phyloP scores from a whole-genome alignment of 2,113 vertebrate species.

The Poeciliopsis prolifica region DNA sequence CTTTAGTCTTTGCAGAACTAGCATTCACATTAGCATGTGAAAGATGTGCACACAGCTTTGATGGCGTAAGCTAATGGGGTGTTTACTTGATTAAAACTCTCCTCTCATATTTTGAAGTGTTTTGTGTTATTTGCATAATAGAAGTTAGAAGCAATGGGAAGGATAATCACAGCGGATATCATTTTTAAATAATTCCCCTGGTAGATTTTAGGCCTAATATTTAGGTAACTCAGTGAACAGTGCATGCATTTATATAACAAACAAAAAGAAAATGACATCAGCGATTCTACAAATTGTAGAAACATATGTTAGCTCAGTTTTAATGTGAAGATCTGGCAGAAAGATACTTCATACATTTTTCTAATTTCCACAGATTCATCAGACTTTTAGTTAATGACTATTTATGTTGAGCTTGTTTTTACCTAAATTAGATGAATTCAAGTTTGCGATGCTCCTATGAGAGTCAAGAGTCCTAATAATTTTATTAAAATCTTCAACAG shows the following conservation, averaged over 20 bases:
- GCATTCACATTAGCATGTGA: slow-evolving; percentile 5
- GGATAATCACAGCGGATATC: too few species aligned
- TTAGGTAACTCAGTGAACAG: not conserved
- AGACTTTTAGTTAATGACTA: not conserved
- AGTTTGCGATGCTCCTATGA: not conserved
- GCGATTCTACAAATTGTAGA: too few species aligned
- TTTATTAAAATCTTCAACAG: not conserved
- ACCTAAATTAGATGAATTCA: not conserved
- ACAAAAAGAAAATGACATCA: too few species aligned
- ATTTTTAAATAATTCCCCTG: not conserved
- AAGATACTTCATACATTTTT: not conserved
- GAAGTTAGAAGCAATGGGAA: not conserved
- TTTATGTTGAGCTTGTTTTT: not conserved
- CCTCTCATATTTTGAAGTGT: not conserved
- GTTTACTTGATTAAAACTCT: not conserved
- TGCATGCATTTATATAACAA: not conserved
- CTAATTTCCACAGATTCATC: not conserved
- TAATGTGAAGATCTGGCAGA: not conserved
- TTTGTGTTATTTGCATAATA: not conserved
- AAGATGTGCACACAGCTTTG: not conserved
- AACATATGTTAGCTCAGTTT: not conserved
- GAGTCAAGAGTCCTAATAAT: not conserved
- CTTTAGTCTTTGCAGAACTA: slow-evolving; percentile 4
- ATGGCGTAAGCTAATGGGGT: not conserved
- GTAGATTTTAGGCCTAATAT: not conserved